Evolutionary conservation across 2,113 vertebrate species (phyloP).

Genomic region (Austrofundulus limnaeus): DNA sequence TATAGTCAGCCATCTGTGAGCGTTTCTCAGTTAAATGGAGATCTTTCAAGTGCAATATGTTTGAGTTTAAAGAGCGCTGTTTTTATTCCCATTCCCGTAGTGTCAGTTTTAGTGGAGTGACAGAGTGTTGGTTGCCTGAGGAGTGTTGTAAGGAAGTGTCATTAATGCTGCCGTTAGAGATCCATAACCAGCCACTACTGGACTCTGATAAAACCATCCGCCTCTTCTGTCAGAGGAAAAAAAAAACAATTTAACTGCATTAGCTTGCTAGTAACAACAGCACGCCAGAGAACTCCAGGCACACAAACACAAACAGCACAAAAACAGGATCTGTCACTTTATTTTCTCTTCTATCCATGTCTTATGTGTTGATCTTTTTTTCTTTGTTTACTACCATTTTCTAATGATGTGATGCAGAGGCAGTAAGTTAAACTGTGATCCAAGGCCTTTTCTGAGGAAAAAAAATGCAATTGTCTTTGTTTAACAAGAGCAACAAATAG

Average conservation of each 20-base stretch:
- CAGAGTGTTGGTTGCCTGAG: constrained; percentile 18
- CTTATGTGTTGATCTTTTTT: constrained; percentile 14
- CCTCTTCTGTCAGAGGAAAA: constrained; percentile 53
- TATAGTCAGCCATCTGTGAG: constrained; percentile 14
- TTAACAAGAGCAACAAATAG: not conserved
- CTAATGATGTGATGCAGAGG: constrained; percentile 58
- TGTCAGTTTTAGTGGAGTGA: constrained; percentile 30
- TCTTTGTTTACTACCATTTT: constrained; percentile 28
- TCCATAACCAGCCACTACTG: constrained; percentile 57
- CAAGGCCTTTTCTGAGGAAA: constrained; percentile 25
- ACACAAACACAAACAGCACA: constrained; percentile 11
- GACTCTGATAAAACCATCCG: constrained; percentile 52
- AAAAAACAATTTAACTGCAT: constrained; percentile 52
- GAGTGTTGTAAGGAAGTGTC: constrained; percentile 19
- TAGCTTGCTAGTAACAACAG: constrained; percentile 32
- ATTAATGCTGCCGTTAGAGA: constrained; percentile 41
- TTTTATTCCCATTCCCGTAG: constrained; percentile 29
- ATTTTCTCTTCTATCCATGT: constrained; percentile 27
- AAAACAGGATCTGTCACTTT: constrained; percentile 6
- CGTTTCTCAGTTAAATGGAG: constrained; percentile 9
- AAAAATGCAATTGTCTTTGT: constrained; percentile 39
- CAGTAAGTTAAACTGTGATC: constrained; percentile 64
- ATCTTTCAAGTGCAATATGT: constrained; percentile 67
- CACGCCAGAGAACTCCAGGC: constrained; percentile 17
- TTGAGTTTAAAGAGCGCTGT: constrained; percentile 42